Conservation (phyloP, 1,140 invertebrate species). For the Dinothrombium tinctorium region DNA sequence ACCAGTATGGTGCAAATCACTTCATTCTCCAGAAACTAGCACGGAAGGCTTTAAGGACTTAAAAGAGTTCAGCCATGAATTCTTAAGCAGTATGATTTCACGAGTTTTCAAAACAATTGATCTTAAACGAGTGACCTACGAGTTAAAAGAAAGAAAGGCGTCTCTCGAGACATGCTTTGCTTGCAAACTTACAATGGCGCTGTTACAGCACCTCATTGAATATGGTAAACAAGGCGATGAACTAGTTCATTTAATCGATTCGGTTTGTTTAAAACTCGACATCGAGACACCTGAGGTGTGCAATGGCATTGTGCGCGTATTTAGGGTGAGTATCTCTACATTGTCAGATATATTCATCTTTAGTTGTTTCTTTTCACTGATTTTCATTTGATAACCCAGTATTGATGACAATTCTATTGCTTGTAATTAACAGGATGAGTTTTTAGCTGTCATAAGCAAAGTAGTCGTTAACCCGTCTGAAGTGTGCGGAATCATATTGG, state of each 20-base stretch:
- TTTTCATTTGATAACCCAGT: not conserved
- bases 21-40: no score
- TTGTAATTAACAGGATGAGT: slow-evolving; percentile 37
- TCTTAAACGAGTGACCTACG: slow-evolving; percentile 9
- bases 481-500: slow-evolving; percentile 71
- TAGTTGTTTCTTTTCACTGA: not conserved
- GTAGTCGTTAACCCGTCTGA: slow-evolving; percentile 54
- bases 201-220: slow-evolving; percentile 12
- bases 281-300: slow-evolving; percentile 12
- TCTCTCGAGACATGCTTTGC: slow-evolving; percentile 7
- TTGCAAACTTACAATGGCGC: slow-evolving; percentile 12
- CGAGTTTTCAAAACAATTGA: slow-evolving; percentile 13
- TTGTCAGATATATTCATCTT: not conserved
- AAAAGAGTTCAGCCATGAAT: no score
- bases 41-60: no score
- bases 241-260: slow-evolving; percentile 8
- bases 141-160: slow-evolving; percentile 4
- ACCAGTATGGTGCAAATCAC: no score
- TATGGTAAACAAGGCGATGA: slow-evolving; percentile 12
- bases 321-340: slow-evolving; percentile 10
- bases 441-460: slow-evolving; percentile 50
- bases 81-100: slow-evolving; percentile 10
- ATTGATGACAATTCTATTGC: not conserved
- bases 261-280: slow-evolving; percentile 10
- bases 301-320: slow-evolving; percentile 11